Conservation (phyloP, 2,888 invertebrate genomes). For the Phymatocera aterrima region DNA sequence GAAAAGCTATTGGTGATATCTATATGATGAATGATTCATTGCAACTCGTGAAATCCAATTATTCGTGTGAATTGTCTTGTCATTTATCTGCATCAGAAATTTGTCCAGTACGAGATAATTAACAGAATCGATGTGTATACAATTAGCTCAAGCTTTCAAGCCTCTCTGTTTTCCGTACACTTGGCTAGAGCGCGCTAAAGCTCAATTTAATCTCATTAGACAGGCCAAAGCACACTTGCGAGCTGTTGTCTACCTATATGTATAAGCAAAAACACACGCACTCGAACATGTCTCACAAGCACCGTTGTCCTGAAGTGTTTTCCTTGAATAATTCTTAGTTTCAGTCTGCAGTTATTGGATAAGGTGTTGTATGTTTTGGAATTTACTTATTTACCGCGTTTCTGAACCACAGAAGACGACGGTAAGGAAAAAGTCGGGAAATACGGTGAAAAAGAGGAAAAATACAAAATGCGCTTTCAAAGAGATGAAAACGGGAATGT, state of each 20-base stretch:
- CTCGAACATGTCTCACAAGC: conserved; percentile 3
- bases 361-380: not conserved
- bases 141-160: conserved; percentile 28
- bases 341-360: not conserved
- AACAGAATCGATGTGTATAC: not conserved
- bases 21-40: not conserved
- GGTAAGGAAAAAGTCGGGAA: not conserved
- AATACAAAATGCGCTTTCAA: not conserved
- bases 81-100: not conserved
- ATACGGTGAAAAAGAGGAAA: not conserved
- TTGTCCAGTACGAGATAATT: not conserved
- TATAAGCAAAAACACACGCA: conserved; percentile 1
- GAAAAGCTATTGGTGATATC: not conserved
- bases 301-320: conserved; percentile 25
- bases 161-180: not conserved
- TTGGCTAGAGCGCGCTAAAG: not conserved
- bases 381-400: not conserved
- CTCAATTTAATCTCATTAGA: conserved; percentile 39
- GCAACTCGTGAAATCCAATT: not conserved
- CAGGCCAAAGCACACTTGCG: conserved; percentile 3
- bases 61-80: not conserved
- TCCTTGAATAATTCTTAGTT: not conserved
- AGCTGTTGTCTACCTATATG: conserved; percentile 3
- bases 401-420: not conserved
- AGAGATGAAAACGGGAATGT: not conserved